Percentiles rank a stretch among this genome's conserved stretches.
Conservation (phyloP, 2,888 invertebrate genomes). For the Dasysyrphus tricinctus region DNA sequence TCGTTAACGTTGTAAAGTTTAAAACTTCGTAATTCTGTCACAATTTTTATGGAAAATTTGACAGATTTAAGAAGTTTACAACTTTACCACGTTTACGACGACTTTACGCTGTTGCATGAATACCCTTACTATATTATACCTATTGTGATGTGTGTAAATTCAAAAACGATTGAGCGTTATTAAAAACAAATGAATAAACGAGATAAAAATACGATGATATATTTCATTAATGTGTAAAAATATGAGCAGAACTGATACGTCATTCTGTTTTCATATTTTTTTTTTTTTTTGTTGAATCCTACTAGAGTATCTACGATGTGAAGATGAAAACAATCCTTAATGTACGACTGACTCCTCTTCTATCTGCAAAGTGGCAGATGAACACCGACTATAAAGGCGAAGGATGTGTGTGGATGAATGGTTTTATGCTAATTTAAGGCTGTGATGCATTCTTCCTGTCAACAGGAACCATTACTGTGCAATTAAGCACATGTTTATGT, state of each 20-base stretch:
- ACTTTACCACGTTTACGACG: too few species aligned
- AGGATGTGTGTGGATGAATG: slow-evolving; percentile 58
- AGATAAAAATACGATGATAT: slow-evolving; percentile 28
- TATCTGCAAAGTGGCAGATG: slow-evolving; percentile 66
- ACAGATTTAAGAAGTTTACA: too few species aligned
- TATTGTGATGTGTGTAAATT: neutral
- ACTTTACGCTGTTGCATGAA: too few species aligned
- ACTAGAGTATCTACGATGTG: slow-evolving; percentile 54
- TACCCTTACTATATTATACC: too few species aligned
- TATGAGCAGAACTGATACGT: slow-evolving; percentile 25
- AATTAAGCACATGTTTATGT: slow-evolving; percentile 79
- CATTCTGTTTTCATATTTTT: neutral
- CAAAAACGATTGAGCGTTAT: slow-evolving; percentile 34
- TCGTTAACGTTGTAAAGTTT: too few species aligned
- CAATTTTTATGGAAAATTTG: too few species aligned
- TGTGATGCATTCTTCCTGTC: slow-evolving; percentile 79
- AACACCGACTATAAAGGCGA: slow-evolving; percentile 50
- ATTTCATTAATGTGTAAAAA: slow-evolving; percentile 39
- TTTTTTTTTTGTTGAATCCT: slow-evolving; percentile 14
- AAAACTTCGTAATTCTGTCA: too few species aligned
- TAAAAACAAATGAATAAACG: slow-evolving; percentile 51
- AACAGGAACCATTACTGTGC: slow-evolving; percentile 79
- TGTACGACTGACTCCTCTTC: slow-evolving; percentile 38
- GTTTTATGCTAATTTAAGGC: slow-evolving; percentile 74
- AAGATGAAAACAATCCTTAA: slow-evolving; percentile 50